Percentiles rank a stretch among this genome's conserved stretches.
Conservation (phyloP, 2,797 vertebrate genomes). For the Poecile montanus region DNA sequence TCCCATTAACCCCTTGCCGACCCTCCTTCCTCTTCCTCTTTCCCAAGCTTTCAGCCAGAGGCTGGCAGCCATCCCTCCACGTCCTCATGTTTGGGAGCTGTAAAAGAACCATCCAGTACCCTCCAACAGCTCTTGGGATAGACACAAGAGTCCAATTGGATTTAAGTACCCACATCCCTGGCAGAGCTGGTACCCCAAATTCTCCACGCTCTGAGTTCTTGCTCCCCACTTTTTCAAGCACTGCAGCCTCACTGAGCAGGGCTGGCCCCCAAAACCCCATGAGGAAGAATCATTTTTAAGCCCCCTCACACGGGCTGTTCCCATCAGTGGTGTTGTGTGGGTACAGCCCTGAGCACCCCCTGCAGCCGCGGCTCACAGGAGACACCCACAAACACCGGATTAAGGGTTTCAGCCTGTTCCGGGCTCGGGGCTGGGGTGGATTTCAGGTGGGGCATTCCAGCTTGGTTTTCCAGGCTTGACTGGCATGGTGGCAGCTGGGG, state of each 20-base stretch:
- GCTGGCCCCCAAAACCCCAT: fast-evolving
- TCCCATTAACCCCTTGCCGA: neutral
- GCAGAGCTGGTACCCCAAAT: neutral
- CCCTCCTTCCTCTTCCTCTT: neutral
- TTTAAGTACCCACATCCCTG: neutral
- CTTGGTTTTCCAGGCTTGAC: neutral
- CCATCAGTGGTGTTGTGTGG: fast-evolving
- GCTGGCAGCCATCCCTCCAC: fast-evolving
- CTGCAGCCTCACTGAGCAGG: fast-evolving
- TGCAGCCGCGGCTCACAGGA: fast-evolving
- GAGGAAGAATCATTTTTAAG: neutral
- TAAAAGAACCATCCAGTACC: neutral
- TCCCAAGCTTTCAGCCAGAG: neutral
- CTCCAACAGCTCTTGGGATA: neutral
- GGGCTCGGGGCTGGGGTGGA: neutral
- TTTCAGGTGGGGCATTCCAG: neutral
- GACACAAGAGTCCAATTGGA: fast-evolving
- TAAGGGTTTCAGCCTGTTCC: neutral
- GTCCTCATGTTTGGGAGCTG: neutral
- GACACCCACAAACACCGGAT: neutral
- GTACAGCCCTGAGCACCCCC: neutral
- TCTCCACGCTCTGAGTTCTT: neutral
- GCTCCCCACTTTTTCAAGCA: neutral
- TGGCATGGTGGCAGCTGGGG: fast-evolving
- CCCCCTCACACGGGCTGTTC: fast-evolving